Evolutionary conservation across 2,888 invertebrate genomes (phyloP).

Genomic region (Aphrophora alni): DNA sequence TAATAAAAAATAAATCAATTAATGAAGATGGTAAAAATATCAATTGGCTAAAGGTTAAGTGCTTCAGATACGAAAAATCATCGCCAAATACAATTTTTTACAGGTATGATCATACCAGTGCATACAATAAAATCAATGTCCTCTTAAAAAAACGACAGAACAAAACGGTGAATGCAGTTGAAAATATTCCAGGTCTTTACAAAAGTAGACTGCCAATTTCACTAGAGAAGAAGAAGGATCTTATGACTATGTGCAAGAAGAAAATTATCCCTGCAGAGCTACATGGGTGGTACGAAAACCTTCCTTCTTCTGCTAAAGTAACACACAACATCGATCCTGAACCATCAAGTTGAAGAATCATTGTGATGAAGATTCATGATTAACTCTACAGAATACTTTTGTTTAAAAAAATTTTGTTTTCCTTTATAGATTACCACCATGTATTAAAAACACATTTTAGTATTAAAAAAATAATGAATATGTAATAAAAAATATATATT

Average conservation of each 20-base stretch:
- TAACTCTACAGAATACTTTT: too few species aligned
- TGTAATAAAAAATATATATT: too few species aligned
- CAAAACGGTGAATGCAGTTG: background rate
- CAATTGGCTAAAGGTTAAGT: slow-evolving; percentile 6
- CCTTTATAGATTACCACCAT: too few species aligned
- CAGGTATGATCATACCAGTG: background rate
- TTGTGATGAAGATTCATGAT: background rate
- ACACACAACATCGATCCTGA: background rate
- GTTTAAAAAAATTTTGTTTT: too few species aligned
- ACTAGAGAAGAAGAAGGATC: too few species aligned
- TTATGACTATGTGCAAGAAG: slow-evolving; percentile 14
- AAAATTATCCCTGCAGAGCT: slow-evolving; percentile 13
- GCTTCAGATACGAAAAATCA: slow-evolving; percentile 23
- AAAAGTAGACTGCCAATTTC: too few species aligned
- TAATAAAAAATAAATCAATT: slow-evolving; percentile 16
- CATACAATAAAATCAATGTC: slow-evolving; percentile 15
- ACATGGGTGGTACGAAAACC: slow-evolving; percentile 20
- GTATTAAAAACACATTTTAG: too few species aligned
- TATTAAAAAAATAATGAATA: too few species aligned
- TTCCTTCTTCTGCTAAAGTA: slow-evolving; percentile 11
- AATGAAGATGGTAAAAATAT: background rate
- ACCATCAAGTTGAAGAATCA: slow-evolving; percentile 14
- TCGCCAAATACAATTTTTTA: slow-evolving; percentile 14
- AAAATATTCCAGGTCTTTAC: slow-evolving; percentile 14
- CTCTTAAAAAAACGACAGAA: slow-evolving; percentile 14